Conservation (phyloP, 2,797 vertebrate species). For the Sardinella longiceps region DNA sequence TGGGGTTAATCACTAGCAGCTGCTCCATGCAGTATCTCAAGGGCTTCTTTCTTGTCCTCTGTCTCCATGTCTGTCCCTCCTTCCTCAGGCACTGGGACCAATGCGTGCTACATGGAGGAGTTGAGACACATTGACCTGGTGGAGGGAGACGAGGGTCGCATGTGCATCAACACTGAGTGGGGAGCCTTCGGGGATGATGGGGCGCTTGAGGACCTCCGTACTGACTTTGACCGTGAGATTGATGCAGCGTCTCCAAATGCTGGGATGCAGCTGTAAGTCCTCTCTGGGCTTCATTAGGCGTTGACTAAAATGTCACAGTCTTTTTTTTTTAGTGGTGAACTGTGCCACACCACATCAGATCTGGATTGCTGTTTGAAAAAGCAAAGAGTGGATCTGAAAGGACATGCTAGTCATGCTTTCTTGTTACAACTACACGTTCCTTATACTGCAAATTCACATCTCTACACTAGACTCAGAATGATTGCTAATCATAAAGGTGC, state of each 20-base stretch:
- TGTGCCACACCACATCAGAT: neutral
- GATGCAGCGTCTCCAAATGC: slow-evolving; percentile 90
- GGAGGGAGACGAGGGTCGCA: slow-evolving; percentile 95
- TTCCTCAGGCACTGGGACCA: slow-evolving; percentile 87
- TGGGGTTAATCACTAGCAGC: neutral
- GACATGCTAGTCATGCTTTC: neutral
- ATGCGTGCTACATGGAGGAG: slow-evolving; percentile 98
- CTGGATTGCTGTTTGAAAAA: neutral
- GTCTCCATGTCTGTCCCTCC: slow-evolving; percentile 19
- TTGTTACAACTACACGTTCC: too few relatives aligned
- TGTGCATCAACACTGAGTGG: slow-evolving; percentile 98
- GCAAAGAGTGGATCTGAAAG: neutral
- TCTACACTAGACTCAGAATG: neutral
- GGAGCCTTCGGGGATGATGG: slow-evolving; percentile 91
- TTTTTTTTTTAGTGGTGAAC: neutral
- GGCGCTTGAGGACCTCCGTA: slow-evolving; percentile 85
- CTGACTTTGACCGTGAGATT: slow-evolving; percentile 90
- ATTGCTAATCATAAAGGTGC: neutral
- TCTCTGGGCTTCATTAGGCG: neutral
- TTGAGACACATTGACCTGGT: slow-evolving; percentile 92
- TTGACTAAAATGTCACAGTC: neutral
- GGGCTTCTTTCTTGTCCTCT: too few relatives aligned
- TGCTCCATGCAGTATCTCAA: neutral
- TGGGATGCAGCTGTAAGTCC: slow-evolving; percentile 87
- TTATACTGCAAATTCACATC: neutral